Base-by-base conservation (phyloP, 2,888 invertebrate species). In the Spialia ferax region DNA sequence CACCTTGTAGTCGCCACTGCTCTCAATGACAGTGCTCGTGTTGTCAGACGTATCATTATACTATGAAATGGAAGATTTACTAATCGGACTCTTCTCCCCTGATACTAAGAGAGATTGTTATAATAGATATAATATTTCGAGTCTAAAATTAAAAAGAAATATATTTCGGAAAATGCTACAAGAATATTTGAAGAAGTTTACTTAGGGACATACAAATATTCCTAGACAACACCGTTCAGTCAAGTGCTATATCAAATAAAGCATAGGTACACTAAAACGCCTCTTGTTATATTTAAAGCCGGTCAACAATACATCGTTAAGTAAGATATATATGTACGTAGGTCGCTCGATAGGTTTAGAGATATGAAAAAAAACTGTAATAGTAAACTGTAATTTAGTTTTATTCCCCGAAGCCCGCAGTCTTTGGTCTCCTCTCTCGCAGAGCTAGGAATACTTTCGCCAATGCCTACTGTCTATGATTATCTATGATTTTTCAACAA, bases 1-100 rank as follows among this genome's bases (percentile, higher is more conserved):
- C 61, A 65, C 29, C 32, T 55, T 54, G 29, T 54, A 26, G 66
- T 66, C 45, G 38, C 38, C 60, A 35, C 29, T 60, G 60, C 66
- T 42, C 42, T 65, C 35, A 65, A 32, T 29, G 22, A 32, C 48
- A 50, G 35, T 18, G 32, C 23, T 64, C 23, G 1, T 50, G 50
- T 32, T 63, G 29, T 22, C 20, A 15, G 48, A 18, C 20, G 22
- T 50, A 20, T 11, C n/a, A 60, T 2, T 38, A 38, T 38, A 38
- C 38, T 38, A 38, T n/a, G 13, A n/a, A 38, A 38, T 11, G 32
- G 32, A 8, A 38, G 38, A 38, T 38, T 38, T 5, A 38, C 7
- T 38, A n/a, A 38, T n/a, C n/a, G 13, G 3, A 38, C 8, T 4
- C 5, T n/a, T 38, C n/a, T 38, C 1, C 38, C 13, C n/a, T 13